A percentile compares a stretch with the other conserved stretches of the same genome.
Conservation (phyloP, 2,113 vertebrate genomes). For the Hippocampus barbouri region DNA sequence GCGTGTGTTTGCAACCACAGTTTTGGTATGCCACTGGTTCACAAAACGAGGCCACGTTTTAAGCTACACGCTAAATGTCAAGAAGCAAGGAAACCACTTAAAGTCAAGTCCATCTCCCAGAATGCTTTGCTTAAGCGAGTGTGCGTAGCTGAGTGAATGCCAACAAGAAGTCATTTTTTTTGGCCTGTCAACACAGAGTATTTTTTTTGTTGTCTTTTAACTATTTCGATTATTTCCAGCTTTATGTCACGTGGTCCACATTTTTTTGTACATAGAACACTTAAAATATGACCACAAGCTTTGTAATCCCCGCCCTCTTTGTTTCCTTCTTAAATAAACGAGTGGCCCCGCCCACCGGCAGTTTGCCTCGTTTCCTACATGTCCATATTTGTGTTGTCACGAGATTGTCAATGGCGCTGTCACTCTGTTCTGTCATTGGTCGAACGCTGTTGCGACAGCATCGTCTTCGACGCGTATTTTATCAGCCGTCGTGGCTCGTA, state of each 20-base stretch:
- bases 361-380: neutral
- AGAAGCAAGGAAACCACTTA: constrained; percentile 46
- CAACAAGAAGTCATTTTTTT: neutral
- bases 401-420: too few relatives aligned
- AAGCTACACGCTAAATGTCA: neutral
- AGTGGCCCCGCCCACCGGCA: neutral
- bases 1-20: neutral
- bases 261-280: constrained; percentile 1
- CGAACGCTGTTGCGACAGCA: too few relatives aligned
- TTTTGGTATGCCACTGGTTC: neutral
- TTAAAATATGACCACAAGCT: neutral
- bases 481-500: neutral
- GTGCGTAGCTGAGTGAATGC: constrained; percentile 57
- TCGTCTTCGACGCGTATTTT: too few relatives aligned
- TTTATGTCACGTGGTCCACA: neutral
- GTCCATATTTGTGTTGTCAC: neutral
- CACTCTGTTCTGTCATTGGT: too few relatives aligned
- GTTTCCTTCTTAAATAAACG: neutral
- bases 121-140: constrained; percentile 54
- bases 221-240: neutral
- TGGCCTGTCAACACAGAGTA: neutral
- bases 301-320: neutral
- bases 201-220: neutral
- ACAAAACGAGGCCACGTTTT: neutral
- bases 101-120: constrained; percentile 36